These are phyloP conservation scores for Platyrinchus mystaceus DNA, from an alignment of 2,797 vertebrate species.

Conservation along the genomic window DNA sequence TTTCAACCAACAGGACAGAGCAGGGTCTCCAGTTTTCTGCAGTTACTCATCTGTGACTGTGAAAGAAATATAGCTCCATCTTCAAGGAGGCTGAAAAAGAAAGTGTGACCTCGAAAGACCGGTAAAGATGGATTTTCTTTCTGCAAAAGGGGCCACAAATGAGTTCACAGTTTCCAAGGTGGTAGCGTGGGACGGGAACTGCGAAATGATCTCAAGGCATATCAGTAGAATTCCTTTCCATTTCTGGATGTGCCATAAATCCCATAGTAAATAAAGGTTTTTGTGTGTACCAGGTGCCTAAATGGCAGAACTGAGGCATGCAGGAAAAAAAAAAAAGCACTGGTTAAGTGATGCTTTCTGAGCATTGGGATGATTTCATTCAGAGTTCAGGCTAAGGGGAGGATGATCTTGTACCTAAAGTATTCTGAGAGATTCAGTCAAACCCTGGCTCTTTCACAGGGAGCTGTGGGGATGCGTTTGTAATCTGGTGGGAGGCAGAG, in stretches of 20 bases:
- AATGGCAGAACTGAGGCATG: fast-evolving
- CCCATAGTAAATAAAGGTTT: background rate
- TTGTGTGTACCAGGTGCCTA: background rate
- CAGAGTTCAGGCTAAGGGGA: background rate
- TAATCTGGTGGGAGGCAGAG: conserved; percentile 18
- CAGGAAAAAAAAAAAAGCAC: background rate
- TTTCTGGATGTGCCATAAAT: background rate
- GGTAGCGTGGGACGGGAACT: background rate
- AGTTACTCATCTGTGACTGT: background rate
- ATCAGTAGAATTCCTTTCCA: background rate
- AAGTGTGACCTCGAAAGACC: background rate
- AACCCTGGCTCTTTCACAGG: background rate
- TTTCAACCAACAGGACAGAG: background rate
- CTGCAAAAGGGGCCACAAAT: background rate
- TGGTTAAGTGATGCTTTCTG: fast-evolving
- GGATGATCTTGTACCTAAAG: conserved; percentile 30
- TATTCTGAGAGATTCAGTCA: conserved; percentile 16
- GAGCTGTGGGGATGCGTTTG: background rate
- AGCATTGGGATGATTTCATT: background rate
- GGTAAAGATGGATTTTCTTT: background rate
- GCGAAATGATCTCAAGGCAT: background rate
- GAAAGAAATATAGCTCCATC: background rate
- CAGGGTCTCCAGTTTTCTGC: background rate
- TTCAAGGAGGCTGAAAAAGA: background rate
- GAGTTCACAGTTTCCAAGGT: background rate